Conservation (phyloP, 2,113 vertebrate species). For the Condylura cristata region DNA sequence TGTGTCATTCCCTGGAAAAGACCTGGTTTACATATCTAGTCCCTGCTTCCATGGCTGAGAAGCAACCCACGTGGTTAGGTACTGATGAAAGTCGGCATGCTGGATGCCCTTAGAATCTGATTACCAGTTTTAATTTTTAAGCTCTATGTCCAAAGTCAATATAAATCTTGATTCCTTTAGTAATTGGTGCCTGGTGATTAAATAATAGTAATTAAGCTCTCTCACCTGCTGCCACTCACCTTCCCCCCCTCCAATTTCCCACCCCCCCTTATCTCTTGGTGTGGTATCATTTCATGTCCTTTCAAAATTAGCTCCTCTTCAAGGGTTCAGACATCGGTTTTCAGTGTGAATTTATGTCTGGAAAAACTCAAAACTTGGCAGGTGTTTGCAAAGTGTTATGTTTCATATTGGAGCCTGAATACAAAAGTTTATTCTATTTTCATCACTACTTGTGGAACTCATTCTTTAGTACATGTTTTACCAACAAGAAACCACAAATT, state of each 20-base stretch:
- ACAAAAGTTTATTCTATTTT: constrained; percentile 36
- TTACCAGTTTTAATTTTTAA: constrained; percentile 67
- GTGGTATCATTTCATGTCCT: constrained; percentile 26
- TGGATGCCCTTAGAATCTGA: constrained; percentile 57
- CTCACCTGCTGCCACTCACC: neutral
- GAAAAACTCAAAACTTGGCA: constrained; percentile 36
- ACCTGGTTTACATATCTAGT: constrained; percentile 62
- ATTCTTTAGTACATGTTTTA: neutral
- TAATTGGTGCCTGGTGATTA: constrained; percentile 57
- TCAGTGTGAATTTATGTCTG: constrained; percentile 35
- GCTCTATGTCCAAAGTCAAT: neutral
- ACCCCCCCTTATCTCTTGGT: neutral
- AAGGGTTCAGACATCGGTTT: neutral
- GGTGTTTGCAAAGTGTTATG: constrained; percentile 47
- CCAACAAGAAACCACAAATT: neutral
- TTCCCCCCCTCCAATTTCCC: too few species aligned
- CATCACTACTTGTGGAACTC: neutral
- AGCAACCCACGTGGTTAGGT: neutral
- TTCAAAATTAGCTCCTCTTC: constrained; percentile 39
- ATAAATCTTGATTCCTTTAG: constrained; percentile 64
- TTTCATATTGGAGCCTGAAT: constrained; percentile 26
- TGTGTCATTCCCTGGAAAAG: constrained; percentile 59
- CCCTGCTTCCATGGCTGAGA: constrained; percentile 66
- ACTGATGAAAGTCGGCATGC: constrained; percentile 76
- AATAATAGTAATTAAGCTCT: constrained; percentile 55